phyloP scores from a whole-genome alignment of 2,888 invertebrate genomes.

The Syritta pipiens region DNA sequence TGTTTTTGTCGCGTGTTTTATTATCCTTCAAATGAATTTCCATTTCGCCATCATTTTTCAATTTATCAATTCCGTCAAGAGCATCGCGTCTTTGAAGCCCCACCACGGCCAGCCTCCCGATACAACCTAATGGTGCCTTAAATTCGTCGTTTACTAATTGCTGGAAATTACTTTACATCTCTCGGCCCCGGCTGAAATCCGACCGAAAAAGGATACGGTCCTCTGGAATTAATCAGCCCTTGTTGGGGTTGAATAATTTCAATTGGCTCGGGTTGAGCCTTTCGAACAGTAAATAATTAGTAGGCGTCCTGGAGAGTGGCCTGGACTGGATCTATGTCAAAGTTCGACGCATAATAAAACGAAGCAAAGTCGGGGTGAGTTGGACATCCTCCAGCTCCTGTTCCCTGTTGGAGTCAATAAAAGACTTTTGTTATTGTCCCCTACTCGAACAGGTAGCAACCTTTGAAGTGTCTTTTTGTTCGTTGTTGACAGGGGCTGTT shows the following conservation, averaged over 20 bases:
- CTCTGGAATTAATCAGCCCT: constrained; percentile 25
- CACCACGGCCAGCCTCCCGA: not conserved
- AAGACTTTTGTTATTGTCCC: constrained; percentile 3
- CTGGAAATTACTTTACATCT: constrained; percentile 32
- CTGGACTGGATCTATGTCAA: constrained; percentile 21
- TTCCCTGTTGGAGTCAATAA: constrained; percentile 13
- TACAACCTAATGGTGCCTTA: constrained; percentile 43
- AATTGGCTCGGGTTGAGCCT: constrained; percentile 11
- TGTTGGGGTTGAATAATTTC: constrained; percentile 39
- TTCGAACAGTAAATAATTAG: constrained; percentile 26
- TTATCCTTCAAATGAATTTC: constrained; percentile 53
- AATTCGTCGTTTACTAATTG: constrained; percentile 38
- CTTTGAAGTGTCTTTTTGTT: constrained; percentile 23
- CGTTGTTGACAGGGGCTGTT: not conserved
- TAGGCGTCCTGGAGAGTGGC: not conserved
- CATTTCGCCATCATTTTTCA: constrained; percentile 44
- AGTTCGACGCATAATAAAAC: not conserved
- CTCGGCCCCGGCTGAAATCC: constrained; percentile 13
- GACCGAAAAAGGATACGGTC: not conserved
- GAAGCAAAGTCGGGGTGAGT: not conserved
- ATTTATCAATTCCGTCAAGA: constrained; percentile 36
- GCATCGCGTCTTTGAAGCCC: constrained; percentile 20
- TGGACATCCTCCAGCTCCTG: constrained; percentile 1
- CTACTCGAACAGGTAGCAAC: constrained; percentile 33
- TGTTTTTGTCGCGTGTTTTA: constrained; percentile 23